Evolutionary conservation across 2,113 vertebrate genomes (phyloP).

Genomic region (Eulemur macaco): DNA sequence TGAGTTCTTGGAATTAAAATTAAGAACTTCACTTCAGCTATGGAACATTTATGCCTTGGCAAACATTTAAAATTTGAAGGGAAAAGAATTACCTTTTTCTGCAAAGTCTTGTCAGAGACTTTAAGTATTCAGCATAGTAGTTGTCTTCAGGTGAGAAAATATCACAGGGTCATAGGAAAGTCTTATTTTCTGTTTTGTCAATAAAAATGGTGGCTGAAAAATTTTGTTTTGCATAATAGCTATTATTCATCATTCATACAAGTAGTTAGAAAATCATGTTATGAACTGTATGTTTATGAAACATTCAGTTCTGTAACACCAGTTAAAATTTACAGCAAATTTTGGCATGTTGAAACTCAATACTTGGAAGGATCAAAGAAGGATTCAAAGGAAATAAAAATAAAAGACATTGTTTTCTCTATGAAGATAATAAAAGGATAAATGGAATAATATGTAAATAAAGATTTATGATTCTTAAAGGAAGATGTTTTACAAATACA

Average conservation of each 20-base stretch:
- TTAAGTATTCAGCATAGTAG: neutral
- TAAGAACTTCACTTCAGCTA: neutral
- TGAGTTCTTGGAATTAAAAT: neutral
- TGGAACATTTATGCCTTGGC: neutral
- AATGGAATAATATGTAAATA: neutral
- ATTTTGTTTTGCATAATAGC: neutral
- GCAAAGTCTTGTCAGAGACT: neutral
- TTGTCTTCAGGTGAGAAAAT: neutral
- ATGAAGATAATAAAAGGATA: neutral
- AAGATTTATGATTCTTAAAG: neutral
- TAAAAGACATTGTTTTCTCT: neutral
- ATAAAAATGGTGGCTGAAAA: neutral
- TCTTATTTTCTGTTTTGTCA: neutral
- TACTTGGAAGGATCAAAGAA: neutral
- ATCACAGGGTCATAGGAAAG: neutral
- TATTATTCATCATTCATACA: neutral
- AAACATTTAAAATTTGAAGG: constrained; percentile 39
- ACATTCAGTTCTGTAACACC: neutral
- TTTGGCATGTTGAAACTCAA: constrained; percentile 4
- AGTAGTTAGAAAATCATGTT: neutral
- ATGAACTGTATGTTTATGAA: neutral
- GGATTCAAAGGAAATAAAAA: neutral
- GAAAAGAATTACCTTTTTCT: neutral
- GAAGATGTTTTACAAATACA: neutral
- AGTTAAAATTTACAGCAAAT: neutral